Evolutionary conservation across 2,797 vertebrate species (phyloP).

Genomic region (Meriones psammophilus): DNA sequence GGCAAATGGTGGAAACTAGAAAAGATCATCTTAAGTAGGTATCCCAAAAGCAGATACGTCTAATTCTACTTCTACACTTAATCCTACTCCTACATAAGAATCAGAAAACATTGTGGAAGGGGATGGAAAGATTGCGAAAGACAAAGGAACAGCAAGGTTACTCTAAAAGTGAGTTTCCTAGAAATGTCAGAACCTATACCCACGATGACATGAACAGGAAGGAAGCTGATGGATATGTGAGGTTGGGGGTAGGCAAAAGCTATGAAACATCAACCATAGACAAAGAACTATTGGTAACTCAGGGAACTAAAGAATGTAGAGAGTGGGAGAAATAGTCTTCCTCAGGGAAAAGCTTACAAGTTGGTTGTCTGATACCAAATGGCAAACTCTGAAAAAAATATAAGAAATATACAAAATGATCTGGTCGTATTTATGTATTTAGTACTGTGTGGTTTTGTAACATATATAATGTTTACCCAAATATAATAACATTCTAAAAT

Average conservation of each 20-base stretch:
- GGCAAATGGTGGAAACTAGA: too few relatives aligned
- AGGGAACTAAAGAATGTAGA: neutral
- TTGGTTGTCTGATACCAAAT: neutral
- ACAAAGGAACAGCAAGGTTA: accelerated
- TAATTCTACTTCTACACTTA: too few relatives aligned
- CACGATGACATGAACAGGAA: neutral
- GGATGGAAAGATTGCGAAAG: neutral
- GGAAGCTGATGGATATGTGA: neutral
- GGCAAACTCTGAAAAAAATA: neutral
- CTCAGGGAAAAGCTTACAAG: neutral
- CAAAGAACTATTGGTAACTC: neutral
- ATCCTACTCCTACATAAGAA: neutral
- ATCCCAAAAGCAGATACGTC: too few relatives aligned
- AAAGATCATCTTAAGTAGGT: too few relatives aligned
- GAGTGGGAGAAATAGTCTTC: neutral
- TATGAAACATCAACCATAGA: neutral
- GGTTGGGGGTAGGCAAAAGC: neutral
- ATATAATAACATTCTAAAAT: neutral
- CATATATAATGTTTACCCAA: neutral
- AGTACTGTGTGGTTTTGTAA: neutral
- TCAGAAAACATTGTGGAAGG: neutral
- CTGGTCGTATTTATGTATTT: neutral
- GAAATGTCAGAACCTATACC: neutral
- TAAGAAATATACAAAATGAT: neutral
- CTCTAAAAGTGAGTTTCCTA: neutral